Base-by-base conservation (phyloP, 2,888 invertebrate species). In the Erebia palarica region DNA sequence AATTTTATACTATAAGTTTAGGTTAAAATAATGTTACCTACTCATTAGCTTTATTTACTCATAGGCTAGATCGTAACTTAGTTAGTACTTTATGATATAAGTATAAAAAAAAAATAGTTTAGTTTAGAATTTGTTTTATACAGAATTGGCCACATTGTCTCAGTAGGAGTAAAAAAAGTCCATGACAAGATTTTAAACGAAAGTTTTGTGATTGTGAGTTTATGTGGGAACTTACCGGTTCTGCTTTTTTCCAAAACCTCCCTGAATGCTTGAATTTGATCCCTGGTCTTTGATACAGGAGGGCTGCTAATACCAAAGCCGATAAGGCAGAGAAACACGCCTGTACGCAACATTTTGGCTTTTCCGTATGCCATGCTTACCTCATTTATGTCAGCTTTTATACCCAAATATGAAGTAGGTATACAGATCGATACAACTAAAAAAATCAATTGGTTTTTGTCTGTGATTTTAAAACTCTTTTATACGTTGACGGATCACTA, bases 181-280 rank as follows among this genome's bases (percentile, higher is more conserved):
- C 9, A 44, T 3, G 9, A 10, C 44, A 44, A 44, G 27, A 27
- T 27, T 27, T 27, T 27, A 27, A 27, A 27, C 4, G 27, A 27
- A 27, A 27, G 27, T 27, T 27, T 21, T 21, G 2, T 27, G 36
- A 36, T 36, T 36, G 36, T 5, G 36, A 36, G 36, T 7, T 49
- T n/a, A n/a, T 51, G n/a, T 8, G 53, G n/a, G 18, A 3, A 10
- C 55, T 10, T 18, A 55, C 55, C 55, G 1, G 55, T 55, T 51
- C 67, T 58, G 67, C 67, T 67, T 8, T 49, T 84, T 67, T 91
- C 89, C 79, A 92, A 78, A 79, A 84, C 91, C 47, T 82, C 78
- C 68, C 84, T 86, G 75, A 90, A 92, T 0, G 82, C 83, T 75
- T 91, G 82, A 11, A 91, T 86, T 73, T 92, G 85, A 51, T 87